These are phyloP conservation scores for Pocillopora grandis DNA, from an alignment of 92 coral and sea anemone genomes.

Conservation along the genomic window DNA sequence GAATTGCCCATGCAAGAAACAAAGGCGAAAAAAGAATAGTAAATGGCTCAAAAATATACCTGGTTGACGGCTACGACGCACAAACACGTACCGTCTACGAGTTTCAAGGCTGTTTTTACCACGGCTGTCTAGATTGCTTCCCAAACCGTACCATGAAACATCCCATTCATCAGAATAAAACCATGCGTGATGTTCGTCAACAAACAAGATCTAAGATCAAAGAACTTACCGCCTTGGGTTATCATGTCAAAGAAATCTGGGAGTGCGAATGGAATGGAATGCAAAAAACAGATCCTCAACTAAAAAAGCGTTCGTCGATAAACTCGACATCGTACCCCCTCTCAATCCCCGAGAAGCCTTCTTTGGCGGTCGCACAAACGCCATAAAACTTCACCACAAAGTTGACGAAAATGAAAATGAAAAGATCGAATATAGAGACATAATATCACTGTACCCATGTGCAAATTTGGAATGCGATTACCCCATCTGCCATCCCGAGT, in stretches of 20 bases:
- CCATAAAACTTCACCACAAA: not conserved
- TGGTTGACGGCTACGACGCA: not conserved
- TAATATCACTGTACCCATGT: constrained; percentile 18
- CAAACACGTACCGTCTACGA: not conserved
- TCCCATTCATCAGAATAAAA: not conserved
- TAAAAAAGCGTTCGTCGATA: not conserved
- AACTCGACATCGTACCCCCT: not conserved
- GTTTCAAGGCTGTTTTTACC: not conserved
- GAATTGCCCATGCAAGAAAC: too few relatives aligned
- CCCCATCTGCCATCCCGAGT: constrained; percentile 23
- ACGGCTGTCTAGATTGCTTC: not conserved
- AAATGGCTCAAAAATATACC: too few relatives aligned
- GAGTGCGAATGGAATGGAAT: not conserved
- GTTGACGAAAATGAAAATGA: not conserved
- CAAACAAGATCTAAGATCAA: not conserved
- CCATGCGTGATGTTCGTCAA: not conserved
- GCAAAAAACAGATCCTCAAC: not conserved
- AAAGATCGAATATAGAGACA: constrained; percentile 30
- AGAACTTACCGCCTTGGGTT: not conserved
- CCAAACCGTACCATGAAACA: not conserved
- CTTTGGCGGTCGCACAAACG: not conserved
- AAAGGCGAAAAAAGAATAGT: not conserved
- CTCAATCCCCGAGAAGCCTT: not conserved
- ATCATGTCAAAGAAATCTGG: not conserved
- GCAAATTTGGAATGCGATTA: constrained; percentile 10